Percentiles rank a stretch among this genome's conserved stretches.
phyloP scores from a whole-genome alignment of 2,113 vertebrate species.

The Bos indicus region DNA sequence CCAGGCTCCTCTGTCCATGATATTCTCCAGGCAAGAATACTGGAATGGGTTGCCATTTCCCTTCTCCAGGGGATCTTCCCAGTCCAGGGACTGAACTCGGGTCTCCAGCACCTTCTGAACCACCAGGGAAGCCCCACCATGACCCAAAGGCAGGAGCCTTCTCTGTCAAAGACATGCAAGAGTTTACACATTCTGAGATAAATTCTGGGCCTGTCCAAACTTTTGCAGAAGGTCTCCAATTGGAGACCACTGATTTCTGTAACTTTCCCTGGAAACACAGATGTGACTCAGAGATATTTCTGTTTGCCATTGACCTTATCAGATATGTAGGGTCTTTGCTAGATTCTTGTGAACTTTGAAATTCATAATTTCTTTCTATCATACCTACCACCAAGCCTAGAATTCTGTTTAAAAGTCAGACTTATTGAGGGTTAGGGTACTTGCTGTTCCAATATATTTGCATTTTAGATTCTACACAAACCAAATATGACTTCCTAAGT shows the following conservation, averaged over 20 bases:
- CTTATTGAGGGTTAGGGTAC: not conserved
- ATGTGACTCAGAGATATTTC: not conserved
- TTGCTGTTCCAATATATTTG: not conserved
- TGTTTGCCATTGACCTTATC: not conserved
- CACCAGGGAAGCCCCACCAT: not conserved
- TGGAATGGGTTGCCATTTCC: not conserved
- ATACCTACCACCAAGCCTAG: not conserved
- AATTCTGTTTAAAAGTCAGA: not conserved
- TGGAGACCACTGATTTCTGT: not conserved
- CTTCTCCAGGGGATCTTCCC: not conserved
- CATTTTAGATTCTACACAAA: not conserved
- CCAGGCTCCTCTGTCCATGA: not conserved
- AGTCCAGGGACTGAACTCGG: not conserved
- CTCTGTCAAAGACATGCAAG: not conserved
- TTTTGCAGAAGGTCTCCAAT: not conserved
- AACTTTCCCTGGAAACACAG: not conserved
- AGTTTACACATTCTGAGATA: not conserved
- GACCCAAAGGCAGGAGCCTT: rapidly evolving
- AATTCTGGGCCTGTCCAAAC: not conserved
- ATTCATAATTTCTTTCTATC: not conserved
- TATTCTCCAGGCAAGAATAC: not conserved
- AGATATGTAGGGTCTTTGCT: not conserved
- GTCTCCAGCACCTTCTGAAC: not conserved
- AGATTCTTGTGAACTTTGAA: not conserved
- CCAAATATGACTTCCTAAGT: not conserved